A percentile compares a stretch with the other conserved stretches of the same genome.
Evolutionary conservation across 2,797 vertebrate species (phyloP).

Genomic region (Otolemur crassicaudatus): DNA sequence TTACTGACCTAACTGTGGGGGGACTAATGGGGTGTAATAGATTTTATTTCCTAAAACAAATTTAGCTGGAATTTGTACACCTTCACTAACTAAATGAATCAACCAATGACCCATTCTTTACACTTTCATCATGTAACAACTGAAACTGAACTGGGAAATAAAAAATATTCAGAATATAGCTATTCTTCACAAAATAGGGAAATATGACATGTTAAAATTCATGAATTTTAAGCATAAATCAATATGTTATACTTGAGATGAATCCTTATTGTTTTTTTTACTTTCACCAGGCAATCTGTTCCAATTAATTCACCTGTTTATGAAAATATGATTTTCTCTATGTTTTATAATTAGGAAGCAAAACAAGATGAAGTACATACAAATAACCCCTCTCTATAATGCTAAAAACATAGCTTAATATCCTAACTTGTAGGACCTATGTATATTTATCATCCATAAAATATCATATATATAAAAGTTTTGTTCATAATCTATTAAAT

Average conservation of each 20-base stretch:
- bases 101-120: constrained; percentile 16
- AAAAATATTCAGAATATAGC: constrained; percentile 22
- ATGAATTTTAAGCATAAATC: background rate
- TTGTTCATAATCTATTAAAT: background rate
- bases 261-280: background rate
- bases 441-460: background rate
- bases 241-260: background rate
- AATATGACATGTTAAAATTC: background rate
- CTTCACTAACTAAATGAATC: background rate
- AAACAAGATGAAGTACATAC: background rate
- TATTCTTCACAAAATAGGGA: constrained; percentile 1
- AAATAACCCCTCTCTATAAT: background rate
- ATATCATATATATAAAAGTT: background rate
- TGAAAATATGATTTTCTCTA: background rate
- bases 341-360: background rate
- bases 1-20: background rate
- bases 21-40: background rate
- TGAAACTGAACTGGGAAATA: background rate
- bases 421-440: background rate
- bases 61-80: background rate
- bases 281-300: background rate
- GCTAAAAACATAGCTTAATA: background rate
- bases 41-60: background rate
- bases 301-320: background rate
- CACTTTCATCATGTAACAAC: background rate